These are phyloP conservation scores for Drosophila orena DNA, from an alignment of 1,140 invertebrate genomes.

Conservation along the genomic window DNA sequence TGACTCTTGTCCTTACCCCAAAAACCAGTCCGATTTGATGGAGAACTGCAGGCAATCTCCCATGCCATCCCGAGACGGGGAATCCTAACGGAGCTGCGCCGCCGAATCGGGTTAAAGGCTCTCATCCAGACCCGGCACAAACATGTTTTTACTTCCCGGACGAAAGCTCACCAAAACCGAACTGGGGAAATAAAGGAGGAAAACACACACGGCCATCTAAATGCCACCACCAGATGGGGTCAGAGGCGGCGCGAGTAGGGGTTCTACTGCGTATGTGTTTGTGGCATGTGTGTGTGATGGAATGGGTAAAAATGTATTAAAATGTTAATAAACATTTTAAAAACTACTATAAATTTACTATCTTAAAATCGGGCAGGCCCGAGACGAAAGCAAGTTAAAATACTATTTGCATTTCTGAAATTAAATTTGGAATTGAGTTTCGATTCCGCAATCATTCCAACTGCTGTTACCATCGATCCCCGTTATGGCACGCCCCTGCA, in stretches of 20 bases:
- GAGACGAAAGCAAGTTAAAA: too few species aligned
- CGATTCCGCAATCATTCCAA: too few species aligned
- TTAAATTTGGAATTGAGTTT: too few species aligned
- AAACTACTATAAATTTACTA: too few species aligned
- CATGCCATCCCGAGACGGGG: constrained; percentile 8
- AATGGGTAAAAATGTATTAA: too few species aligned
- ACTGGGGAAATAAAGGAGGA: constrained; percentile 46
- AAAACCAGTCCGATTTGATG: constrained; percentile 32
- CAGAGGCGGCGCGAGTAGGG: constrained; percentile 10
- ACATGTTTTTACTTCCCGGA: constrained; percentile 72
- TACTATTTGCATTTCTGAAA: too few species aligned
- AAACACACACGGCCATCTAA: constrained; percentile 44
- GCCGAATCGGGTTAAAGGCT: constrained; percentile 21
- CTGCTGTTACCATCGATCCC: background rate
- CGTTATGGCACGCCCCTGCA: constrained; percentile 13
- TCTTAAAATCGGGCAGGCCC: too few species aligned
- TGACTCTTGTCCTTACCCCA: constrained; percentile 22
- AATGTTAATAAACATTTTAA: too few species aligned
- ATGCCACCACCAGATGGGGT: constrained; percentile 10
- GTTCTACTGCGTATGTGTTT: background rate
- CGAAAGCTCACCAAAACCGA: constrained; percentile 55
- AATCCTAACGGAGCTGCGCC: constrained; percentile 62
- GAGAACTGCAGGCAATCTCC: constrained; percentile 7
- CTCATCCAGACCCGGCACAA: constrained; percentile 42
- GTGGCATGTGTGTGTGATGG: too few species aligned